Evolutionary conservation across 2,797 vertebrate species (phyloP).

Genomic region (Ctenosaura bakeri): DNA sequence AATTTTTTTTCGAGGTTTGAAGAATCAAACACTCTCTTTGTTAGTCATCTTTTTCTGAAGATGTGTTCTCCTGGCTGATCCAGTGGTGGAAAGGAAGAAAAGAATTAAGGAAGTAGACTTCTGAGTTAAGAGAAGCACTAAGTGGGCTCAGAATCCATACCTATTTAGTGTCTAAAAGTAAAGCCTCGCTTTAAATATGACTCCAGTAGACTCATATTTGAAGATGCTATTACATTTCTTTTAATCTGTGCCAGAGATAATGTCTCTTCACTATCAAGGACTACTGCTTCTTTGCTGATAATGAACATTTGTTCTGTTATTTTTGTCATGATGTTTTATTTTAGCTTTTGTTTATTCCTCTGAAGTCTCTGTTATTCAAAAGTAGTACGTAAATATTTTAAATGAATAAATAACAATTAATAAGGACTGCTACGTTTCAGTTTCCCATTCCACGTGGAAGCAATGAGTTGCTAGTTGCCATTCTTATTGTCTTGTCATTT

Average conservation of each 20-base stretch:
- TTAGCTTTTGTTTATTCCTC: not conserved
- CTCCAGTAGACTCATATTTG: not conserved
- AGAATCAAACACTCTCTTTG: not conserved
- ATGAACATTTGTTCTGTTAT: not conserved
- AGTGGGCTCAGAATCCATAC: not conserved
- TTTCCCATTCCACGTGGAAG: no score
- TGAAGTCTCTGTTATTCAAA: not conserved
- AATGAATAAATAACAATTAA: not conserved
- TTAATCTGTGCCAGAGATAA: constrained; percentile 1
- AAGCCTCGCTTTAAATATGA: not conserved
- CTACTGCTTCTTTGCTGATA: not conserved
- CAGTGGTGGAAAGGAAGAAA: not conserved
- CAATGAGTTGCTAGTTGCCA: not conserved
- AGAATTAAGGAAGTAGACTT: not conserved
- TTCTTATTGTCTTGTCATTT: not conserved
- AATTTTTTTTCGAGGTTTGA: not conserved
- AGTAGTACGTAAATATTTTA: not conserved
- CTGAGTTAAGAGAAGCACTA: not conserved
- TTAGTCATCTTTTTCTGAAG: not conserved
- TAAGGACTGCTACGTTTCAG: not conserved
- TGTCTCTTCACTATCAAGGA: not conserved
- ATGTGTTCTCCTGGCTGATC: not conserved
- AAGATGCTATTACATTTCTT: not conserved
- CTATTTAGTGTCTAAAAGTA: not conserved
- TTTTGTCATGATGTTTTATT: not conserved